Base-by-base conservation (phyloP, 2,113 vertebrate genomes). In the Xenopus borealis region DNA sequence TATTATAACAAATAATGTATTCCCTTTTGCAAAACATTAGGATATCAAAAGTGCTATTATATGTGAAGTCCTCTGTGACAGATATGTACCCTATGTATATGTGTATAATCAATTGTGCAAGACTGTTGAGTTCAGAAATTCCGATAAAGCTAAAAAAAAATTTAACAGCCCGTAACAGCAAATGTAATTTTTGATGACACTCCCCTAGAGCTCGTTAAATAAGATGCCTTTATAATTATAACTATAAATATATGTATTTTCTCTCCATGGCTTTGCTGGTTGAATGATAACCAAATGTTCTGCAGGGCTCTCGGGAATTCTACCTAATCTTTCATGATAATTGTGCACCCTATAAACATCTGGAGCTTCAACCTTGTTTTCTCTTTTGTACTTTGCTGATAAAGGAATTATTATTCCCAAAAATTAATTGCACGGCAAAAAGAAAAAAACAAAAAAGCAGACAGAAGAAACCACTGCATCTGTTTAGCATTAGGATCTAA, bases 351-450 rank as follows among this genome's bases (percentile, higher is more conserved):
- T 50, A 55, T 55, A 55, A 55, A 55, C 53, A 55, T 55, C 53
- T 55, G 53, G 53, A n/a, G 18, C 7, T 55, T 55, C 17, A 55
- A 9, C 53, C 17, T 55, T 8, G 16, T 16, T 55, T 55, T 55
- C 53, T 55, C 53, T 55, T 55, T 55, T 55, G 53, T 55, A 55
- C 14, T 55, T 55, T 55, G 53, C 53, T 55, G 53, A 55, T 55
- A 55, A 55, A 55, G 53, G 53, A 55, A 55, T 55, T 55, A 55
- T 55, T n/a, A 55, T 55, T 55, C 53, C 53, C 53, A 55, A 55
- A 55, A 55, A 55, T 55, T 55, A 55, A 55, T 55, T 55, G 18
- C 53, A n/a, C 53, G 4, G 53, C 53, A 55, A 55, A n/a, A 55
- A 55, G 8, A n/a, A 55, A 18, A 55, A 55, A 50, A 50, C n/a